Percentiles rank a stretch among this genome's conserved stretches.
Conservation (phyloP, 2,113 vertebrate genomes). For the Sarotherodon lohbergeri region DNA sequence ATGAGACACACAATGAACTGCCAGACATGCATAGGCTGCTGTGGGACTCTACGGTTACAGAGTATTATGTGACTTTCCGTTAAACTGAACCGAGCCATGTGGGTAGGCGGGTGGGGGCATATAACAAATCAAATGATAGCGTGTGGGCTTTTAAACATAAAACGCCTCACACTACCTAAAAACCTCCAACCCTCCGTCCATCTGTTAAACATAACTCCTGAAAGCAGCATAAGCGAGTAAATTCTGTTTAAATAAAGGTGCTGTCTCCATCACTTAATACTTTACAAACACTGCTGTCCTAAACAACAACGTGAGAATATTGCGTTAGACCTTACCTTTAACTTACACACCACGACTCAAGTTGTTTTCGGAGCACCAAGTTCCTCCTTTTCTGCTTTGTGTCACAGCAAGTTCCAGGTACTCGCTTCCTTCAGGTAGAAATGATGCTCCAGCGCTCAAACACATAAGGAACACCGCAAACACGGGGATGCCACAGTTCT, state of each 20-base stretch:
- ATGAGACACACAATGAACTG: slow-evolving; percentile 21
- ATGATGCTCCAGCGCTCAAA: background rate
- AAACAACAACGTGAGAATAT: background rate
- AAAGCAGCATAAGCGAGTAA: background rate
- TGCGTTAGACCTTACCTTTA: slow-evolving; percentile 35
- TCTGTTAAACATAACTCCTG: background rate
- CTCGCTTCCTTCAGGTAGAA: background rate
- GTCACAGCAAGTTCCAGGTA: background rate
- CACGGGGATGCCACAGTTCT: background rate
- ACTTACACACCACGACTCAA: background rate
- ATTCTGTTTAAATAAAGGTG: background rate
- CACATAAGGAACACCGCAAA: background rate
- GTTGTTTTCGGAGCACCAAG: background rate
- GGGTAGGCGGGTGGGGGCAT: background rate
- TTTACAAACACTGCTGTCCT: background rate
- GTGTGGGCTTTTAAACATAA: background rate
- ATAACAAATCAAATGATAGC: background rate
- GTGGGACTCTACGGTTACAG: slow-evolving; percentile 45
- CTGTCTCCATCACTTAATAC: background rate
- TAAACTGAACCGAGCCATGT: background rate
- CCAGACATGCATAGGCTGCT: slow-evolving; percentile 2
- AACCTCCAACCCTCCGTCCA: background rate
- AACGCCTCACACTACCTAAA: background rate
- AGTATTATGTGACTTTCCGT: slow-evolving; percentile 35
- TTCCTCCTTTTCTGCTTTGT: background rate